These are phyloP conservation scores for Lophius americanus DNA, from an alignment of 2,797 vertebrate species.

Conservation along the genomic window DNA sequence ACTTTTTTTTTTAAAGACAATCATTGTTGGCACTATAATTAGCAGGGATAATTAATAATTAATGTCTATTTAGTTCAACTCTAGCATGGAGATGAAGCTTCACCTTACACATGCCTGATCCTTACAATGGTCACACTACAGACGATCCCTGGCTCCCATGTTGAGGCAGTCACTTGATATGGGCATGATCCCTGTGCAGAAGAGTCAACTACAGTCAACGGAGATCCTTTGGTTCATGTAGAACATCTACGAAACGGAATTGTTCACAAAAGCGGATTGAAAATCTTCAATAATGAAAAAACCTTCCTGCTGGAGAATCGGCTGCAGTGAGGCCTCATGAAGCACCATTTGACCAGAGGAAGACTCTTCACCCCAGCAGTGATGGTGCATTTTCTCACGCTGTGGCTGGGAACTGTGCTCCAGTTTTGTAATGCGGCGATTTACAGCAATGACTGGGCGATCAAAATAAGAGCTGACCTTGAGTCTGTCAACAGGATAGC, in stretches of 20 bases:
- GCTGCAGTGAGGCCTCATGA: slow-evolving; percentile 9
- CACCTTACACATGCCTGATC: slow-evolving; percentile 10
- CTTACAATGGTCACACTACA: slow-evolving; percentile 12
- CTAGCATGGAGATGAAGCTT: background rate
- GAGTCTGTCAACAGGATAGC: slow-evolving; percentile 87
- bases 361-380: slow-evolving; percentile 10
- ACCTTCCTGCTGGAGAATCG: background rate
- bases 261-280: background rate
- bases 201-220: slow-evolving; percentile 35
- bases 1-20: too few relatives aligned
- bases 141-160: slow-evolving; percentile 56
- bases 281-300: slow-evolving; percentile 33
- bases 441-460: slow-evolving; percentile 95
- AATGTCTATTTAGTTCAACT: background rate
- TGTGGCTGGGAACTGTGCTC: slow-evolving; percentile 83
- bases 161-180: slow-evolving; percentile 62
- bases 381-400: slow-evolving; percentile 70
- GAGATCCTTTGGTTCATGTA: slow-evolving; percentile 15
- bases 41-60: background rate
- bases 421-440: slow-evolving; percentile 82
- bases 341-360: slow-evolving; percentile 24
- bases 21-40: background rate
- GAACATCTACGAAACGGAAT: slow-evolving; percentile 6
- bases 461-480: slow-evolving; percentile 85
- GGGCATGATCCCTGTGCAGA: slow-evolving; percentile 24